Conservation (phyloP, 2,113 vertebrate genomes). For the Amphilophus citrinellus region DNA sequence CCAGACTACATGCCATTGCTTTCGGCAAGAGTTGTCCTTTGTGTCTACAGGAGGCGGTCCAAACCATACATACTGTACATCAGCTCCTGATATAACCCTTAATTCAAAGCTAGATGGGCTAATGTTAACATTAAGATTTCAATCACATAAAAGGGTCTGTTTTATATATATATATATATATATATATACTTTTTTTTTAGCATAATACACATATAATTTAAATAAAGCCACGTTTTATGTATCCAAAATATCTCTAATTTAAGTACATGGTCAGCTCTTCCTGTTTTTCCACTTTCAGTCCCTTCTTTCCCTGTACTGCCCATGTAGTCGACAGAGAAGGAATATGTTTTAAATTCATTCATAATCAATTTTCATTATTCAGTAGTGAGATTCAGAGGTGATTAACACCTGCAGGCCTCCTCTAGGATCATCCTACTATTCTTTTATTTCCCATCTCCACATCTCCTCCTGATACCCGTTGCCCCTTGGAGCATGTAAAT, state of each 20-base stretch:
- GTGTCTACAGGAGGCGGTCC: slow-evolving; percentile 25
- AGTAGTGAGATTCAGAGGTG: neutral
- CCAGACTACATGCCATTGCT: slow-evolving; percentile 40
- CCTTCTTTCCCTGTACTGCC: neutral
- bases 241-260: neutral
- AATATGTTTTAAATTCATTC: slow-evolving; percentile 20
- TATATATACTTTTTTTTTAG: too few relatives aligned
- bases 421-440: neutral
- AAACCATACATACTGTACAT: slow-evolving; percentile 36
- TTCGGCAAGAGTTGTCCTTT: slow-evolving; percentile 68
- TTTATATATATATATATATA: neutral
- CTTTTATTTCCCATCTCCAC: neutral
- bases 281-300: neutral
- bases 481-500: slow-evolving; percentile 61
- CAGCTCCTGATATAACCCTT: slow-evolving; percentile 24
- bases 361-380: slow-evolving; percentile 35
- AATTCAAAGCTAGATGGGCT: slow-evolving; percentile 25
- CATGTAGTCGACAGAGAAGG: neutral
- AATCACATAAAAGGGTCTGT: neutral
- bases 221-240: neutral
- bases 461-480: slow-evolving; percentile 6
- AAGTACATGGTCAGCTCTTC: neutral
- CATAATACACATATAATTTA: neutral
- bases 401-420: slow-evolving; percentile 28
- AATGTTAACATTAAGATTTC: slow-evolving; percentile 1